phyloP scores from a whole-genome alignment of 2,797 vertebrate species.

The Halcyon badia region DNA sequence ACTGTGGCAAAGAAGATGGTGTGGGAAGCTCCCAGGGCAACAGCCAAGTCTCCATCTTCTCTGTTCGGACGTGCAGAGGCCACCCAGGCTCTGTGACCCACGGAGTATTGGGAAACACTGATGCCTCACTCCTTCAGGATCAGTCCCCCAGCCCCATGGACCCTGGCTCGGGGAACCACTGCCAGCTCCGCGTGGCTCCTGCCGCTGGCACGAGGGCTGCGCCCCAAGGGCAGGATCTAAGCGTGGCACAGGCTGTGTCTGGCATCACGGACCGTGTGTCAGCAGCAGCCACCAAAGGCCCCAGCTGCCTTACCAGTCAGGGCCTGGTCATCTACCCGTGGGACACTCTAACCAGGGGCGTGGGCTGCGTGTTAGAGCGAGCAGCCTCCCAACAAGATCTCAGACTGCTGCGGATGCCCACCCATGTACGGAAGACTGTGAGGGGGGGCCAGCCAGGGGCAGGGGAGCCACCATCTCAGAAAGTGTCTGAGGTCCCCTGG shows the following conservation, averaged over 20 bases:
- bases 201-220: not conserved
- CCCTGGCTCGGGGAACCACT: not conserved
- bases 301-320: not conserved
- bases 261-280: not conserved
- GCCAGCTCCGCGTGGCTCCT: not conserved
- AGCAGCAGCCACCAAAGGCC: not conserved
- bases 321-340: not conserved
- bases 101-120: not conserved
- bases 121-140: not conserved
- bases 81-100: not conserved
- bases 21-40: slow-evolving; percentile 58
- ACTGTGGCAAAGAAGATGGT: slow-evolving; percentile 30
- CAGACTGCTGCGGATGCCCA: not conserved
- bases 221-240: not conserved
- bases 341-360: not conserved
- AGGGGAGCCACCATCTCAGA: not conserved
- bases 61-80: not conserved
- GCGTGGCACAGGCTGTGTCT: not conserved
- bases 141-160: not conserved
- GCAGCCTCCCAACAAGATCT: not conserved
- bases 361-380: not conserved
- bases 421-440: not conserved
- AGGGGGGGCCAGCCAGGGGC: not conserved
- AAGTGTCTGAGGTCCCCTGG: slow-evolving; percentile 69
- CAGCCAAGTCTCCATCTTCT: not conserved